phyloP scores from a whole-genome alignment of 2,797 vertebrate species.

The Gallirallus australis region DNA sequence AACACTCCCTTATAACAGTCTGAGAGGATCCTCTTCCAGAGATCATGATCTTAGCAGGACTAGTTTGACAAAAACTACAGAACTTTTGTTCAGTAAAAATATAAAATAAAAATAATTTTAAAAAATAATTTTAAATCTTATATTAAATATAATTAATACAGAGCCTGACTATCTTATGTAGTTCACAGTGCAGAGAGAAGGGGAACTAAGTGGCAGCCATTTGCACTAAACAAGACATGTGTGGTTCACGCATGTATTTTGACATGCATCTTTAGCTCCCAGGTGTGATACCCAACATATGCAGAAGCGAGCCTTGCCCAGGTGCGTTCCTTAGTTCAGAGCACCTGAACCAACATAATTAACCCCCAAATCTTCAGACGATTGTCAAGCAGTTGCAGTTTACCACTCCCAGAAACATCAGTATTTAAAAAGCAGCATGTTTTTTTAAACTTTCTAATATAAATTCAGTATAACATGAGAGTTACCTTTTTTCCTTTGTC shows the following conservation, averaged over 20 bases:
- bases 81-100: background rate
- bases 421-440: background rate
- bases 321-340: background rate
- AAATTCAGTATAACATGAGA: background rate
- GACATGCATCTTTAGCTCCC: background rate
- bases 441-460: background rate
- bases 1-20: background rate
- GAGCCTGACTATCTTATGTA: background rate
- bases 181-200: background rate
- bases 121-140: background rate
- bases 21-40: background rate
- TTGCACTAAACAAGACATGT: background rate
- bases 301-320: background rate
- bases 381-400: background rate
- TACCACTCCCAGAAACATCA: background rate
- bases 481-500: background rate
- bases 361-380: background rate
- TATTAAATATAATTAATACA: background rate
- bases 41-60: background rate
- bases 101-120: background rate
- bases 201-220: background rate
- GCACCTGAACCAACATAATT: background rate
- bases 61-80: background rate
- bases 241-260: background rate
- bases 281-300: background rate